These are phyloP conservation scores for Emmelina monodactyla DNA, from an alignment of 2,888 invertebrate genomes.

Conservation along the genomic window DNA sequence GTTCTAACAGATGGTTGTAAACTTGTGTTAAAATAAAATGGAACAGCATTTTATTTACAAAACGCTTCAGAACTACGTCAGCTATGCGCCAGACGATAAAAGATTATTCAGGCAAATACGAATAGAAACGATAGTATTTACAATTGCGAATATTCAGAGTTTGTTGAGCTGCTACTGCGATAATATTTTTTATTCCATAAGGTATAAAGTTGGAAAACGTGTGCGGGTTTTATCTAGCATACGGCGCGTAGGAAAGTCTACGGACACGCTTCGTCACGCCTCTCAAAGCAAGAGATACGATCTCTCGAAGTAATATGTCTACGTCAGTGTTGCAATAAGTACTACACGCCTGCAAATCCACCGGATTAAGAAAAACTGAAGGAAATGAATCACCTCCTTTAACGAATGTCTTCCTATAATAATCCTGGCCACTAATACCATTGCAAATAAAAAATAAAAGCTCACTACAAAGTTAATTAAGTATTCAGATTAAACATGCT, in stretches of 20 bases:
- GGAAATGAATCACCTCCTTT: too few species aligned
- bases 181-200: not conserved
- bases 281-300: conserved; percentile 36
- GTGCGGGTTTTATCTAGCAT: conserved; percentile 8
- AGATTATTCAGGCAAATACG: conserved; percentile 11
- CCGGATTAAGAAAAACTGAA: not conserved
- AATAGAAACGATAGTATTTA: conserved; percentile 2
- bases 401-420: too few species aligned
- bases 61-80: conserved; percentile 4
- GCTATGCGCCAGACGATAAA: conserved; percentile 8
- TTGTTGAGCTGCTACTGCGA: not conserved
- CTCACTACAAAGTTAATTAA: too few species aligned
- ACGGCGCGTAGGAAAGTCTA: conserved; percentile 47
- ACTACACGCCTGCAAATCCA: conserved; percentile 8
- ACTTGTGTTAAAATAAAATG: not conserved
- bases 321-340: conserved; percentile 43
- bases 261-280: conserved; percentile 43
- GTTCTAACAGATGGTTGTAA: not conserved
- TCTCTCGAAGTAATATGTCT: conserved; percentile 41
- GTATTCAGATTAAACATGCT: too few species aligned
- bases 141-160: conserved; percentile 5
- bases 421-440: too few species aligned
- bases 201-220: too few species aligned
- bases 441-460: too few species aligned
- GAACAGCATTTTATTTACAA: not conserved